Conservation (phyloP, 1,140 invertebrate genomes). For the Melipona quadrifasciata region DNA sequence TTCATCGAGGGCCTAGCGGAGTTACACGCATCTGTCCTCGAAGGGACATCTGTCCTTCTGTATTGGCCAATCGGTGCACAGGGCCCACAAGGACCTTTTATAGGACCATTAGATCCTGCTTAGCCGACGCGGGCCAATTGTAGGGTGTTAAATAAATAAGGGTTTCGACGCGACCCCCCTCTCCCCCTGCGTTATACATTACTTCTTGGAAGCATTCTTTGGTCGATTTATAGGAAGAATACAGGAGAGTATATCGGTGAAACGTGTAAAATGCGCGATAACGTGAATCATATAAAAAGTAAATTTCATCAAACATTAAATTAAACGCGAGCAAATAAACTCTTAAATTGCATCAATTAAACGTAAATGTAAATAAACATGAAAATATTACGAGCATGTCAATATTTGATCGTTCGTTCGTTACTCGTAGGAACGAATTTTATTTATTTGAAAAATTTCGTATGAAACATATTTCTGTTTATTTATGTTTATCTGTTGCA, state of each 20-base stretch:
- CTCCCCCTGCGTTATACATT: background rate
- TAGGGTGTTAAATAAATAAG: constrained; percentile 82
- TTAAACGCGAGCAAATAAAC: too few relatives aligned
- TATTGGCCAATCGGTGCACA: constrained; percentile 72
- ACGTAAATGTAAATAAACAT: too few relatives aligned
- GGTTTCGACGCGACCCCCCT: constrained; percentile 60
- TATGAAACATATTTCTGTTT: too few relatives aligned
- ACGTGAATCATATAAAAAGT: background rate
- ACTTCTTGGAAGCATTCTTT: background rate
- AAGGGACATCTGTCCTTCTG: constrained; percentile 76
- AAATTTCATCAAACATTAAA: too few relatives aligned
- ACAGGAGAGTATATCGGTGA: background rate
- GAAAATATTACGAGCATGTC: too few relatives aligned
- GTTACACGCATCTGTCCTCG: constrained; percentile 75
- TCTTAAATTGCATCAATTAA: too few relatives aligned
- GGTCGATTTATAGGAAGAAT: background rate
- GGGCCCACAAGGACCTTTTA: constrained; percentile 77
- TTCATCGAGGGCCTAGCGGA: constrained; percentile 72
- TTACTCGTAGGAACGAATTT: too few relatives aligned
- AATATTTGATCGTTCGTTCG: too few relatives aligned
- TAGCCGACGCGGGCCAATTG: constrained; percentile 79
- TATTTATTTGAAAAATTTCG: too few relatives aligned
- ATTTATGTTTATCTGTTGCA: too few relatives aligned
- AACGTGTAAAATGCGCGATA: background rate
- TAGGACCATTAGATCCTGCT: constrained; percentile 82